Percentiles rank a stretch among this genome's conserved stretches.
Evolutionary conservation across 2,888 invertebrate species (phyloP).

Genomic region (Papilio gigon): DNA sequence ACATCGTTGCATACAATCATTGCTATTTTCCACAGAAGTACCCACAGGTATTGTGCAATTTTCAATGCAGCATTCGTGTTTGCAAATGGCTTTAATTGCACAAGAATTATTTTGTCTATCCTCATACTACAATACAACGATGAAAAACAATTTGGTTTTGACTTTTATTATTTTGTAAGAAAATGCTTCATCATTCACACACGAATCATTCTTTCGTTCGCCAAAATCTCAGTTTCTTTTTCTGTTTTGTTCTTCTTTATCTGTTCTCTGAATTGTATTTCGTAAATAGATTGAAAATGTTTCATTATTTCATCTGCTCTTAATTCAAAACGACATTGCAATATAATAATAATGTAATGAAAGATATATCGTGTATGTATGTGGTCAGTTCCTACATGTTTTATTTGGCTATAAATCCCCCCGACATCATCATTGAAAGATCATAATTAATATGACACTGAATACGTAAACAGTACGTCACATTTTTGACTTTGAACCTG

Average conservation of each 20-base stretch:
- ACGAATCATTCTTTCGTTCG: too few relatives aligned
- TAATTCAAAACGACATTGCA: too few relatives aligned
- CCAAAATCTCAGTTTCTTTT: too few relatives aligned
- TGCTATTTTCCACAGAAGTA: slow-evolving; percentile 35
- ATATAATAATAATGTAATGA: too few relatives aligned
- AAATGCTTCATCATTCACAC: too few relatives aligned
- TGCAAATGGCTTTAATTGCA: slow-evolving; percentile 27
- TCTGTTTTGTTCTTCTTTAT: too few relatives aligned
- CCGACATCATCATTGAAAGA: background rate
- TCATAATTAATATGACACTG: slow-evolving; percentile 13
- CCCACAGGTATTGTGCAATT: slow-evolving; percentile 24
- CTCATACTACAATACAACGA: background rate
- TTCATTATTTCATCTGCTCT: too few relatives aligned
- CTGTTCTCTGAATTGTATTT: too few relatives aligned
- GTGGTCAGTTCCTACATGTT: too few relatives aligned
- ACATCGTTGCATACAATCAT: slow-evolving; percentile 32
- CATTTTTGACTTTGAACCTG: slow-evolving; percentile 6
- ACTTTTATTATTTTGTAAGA: background rate
- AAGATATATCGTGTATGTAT: too few relatives aligned
- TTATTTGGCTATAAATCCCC: background rate
- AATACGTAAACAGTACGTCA: background rate
- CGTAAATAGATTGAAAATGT: too few relatives aligned
- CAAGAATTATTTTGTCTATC: slow-evolving; percentile 5
- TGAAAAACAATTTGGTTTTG: background rate
- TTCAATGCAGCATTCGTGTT: slow-evolving; percentile 12